These are phyloP conservation scores for Coturnix japonica DNA, from an alignment of 2,113 vertebrate species.

Conservation along the genomic window DNA sequence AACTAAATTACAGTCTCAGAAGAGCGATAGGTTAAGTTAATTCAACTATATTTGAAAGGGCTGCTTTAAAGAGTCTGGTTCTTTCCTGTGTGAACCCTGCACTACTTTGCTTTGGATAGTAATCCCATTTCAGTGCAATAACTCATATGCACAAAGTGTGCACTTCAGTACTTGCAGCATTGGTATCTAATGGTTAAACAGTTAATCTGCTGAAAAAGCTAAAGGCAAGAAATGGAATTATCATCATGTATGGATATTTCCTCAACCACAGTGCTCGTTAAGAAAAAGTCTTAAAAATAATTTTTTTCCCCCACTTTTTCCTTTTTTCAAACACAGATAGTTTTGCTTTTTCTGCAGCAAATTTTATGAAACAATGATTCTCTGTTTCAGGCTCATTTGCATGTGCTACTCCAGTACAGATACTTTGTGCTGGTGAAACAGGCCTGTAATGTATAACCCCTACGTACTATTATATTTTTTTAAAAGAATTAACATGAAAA, in stretches of 20 bases:
- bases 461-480: conserved; percentile 47
- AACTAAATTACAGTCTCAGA: neutral
- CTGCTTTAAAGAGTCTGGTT: neutral
- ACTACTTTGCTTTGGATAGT: neutral
- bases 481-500: conserved; percentile 60
- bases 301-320: neutral
- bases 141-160: neutral
- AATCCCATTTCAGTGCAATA: neutral
- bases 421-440: conserved; percentile 59
- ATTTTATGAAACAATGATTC: conserved; percentile 58
- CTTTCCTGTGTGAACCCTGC: neutral
- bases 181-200: neutral
- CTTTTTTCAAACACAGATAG: conserved; percentile 16
- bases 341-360: conserved; percentile 9
- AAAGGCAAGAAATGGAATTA: neutral
- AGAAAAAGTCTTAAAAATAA: neutral
- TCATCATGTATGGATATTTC: neutral
- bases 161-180: neutral
- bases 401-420: conserved; percentile 57
- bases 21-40: neutral
- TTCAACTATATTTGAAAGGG: neutral
- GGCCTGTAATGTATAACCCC: conserved; percentile 50
- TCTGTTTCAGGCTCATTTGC: conserved; percentile 50
- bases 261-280: neutral
- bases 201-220: neutral